Base-by-base conservation (phyloP, 2,797 vertebrate species). In the Sebastes steindachneri region DNA sequence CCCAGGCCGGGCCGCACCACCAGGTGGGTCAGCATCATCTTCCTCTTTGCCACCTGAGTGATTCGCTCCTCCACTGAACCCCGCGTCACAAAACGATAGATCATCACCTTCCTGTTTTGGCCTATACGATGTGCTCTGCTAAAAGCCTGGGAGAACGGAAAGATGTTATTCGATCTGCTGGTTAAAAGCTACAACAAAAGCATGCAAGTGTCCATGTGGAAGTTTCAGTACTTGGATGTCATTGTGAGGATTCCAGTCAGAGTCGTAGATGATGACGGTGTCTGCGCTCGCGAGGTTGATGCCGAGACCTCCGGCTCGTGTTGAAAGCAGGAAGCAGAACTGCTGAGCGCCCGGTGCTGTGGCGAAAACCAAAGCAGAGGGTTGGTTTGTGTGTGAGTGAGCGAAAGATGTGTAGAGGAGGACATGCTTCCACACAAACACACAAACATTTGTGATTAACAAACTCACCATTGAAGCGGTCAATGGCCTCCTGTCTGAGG, bases 21-120 rank as follows among this genome's bases (percentile, higher is more conserved):
- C 66, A 99, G 93, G 87, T 99, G 98, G 0, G 98, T 99, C 80
- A 99, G 93, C 98, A 99, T 99, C 98, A 99, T 99, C 95, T 99
- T 99, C 92, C 98, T 96, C 80, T 99, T 99, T 31, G 98, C 98
- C 88, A 99, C 98, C 93, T 99, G 98, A 6, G 98, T 99, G 94
- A 99, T 99, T 45, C 98, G 95, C 90, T 99, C 98, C 90, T 99
- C 98, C 51, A 99, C 98, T 0, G 97, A 98, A 48, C 98, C 98
- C 15, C 98, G 94, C 0, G 98, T 99, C 91, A 99, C 98, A 0
- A 99, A 99, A 48, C 98, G 97, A 81, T 99, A 99, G 89, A 99
- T 99, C 98, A 99, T 99, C 85, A 99, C 98, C 92, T 99, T 99
- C 94, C 91, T 98, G 89, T 99, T 99, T 91, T 99, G 98, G 23